Evolutionary conservation across 2,888 invertebrate species (phyloP).

Genomic region (Morpho deidamia): DNA sequence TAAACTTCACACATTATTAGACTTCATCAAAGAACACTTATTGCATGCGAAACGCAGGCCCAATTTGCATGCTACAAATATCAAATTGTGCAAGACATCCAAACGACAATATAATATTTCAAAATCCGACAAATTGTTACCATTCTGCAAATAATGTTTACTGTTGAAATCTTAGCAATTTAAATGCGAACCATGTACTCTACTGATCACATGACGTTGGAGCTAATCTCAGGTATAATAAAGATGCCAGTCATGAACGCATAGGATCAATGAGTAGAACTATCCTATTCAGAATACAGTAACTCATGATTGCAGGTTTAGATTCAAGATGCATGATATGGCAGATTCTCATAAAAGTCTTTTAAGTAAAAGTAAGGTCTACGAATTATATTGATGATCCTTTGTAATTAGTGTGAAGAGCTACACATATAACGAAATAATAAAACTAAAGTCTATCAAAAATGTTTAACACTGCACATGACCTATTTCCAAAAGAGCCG

Average conservation of each 20-base stretch:
- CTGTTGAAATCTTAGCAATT: conserved; percentile 5
- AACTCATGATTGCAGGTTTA: neutral
- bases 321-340: neutral
- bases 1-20: conserved; percentile 5
- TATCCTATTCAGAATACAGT: neutral
- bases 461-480: neutral
- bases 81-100: conserved; percentile 8
- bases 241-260: conserved; percentile 8
- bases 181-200: conserved; percentile 3
- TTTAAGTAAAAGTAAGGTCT: neutral
- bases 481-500: neutral
- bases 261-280: neutral
- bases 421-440: too few relatives aligned
- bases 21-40: conserved; percentile 15
- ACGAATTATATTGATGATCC: neutral
- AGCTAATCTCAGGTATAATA: conserved; percentile 2
- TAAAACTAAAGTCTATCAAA: too few relatives aligned
- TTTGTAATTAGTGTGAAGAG: too few relatives aligned
- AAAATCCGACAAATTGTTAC: conserved; percentile 20
- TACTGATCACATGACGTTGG: neutral
- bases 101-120: conserved; percentile 19
- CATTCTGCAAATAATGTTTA: conserved; percentile 8
- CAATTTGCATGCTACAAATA: conserved; percentile 15
- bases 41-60: conserved; percentile 7
- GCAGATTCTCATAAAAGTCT: conserved; percentile 1